Base-by-base conservation (phyloP, 1,140 invertebrate species). In the Drosophila neocordata region DNA sequence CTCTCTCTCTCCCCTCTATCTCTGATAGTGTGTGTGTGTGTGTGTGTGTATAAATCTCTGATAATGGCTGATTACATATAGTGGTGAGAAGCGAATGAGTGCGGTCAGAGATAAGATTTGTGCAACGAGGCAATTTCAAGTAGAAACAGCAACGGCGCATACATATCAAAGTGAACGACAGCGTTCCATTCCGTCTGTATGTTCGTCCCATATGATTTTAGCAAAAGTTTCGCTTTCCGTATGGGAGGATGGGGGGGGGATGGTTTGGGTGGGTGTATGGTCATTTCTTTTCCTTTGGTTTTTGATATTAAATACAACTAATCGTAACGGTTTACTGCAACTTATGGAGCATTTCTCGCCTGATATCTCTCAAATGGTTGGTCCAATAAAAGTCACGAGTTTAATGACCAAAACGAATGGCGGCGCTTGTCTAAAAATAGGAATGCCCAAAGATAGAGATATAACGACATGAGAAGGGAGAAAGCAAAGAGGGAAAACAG, bases 71-170 rank as follows among this genome's bases (percentile, higher is more conserved):
- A 77, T 77, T 70, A 77, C 52, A 70, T 56, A 55, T 52, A 57
- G 81, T 73, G 53, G 53, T 48, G 41, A 48, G 59, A 60, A 72
- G 63, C 64, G 68, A 60, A 52, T 65, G 69, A 71, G 56, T 77
- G 73, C 62, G 65, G 62, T 44, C 66, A 65, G 67, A 73, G 81
- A 84, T 84, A 84, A 84, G 81, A 85, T 77, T 85, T 84, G 77
- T 84, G 81, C 81, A 84, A 84, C 77, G 73, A 61, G 62, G 48
- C 58, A 81, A 74, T 81, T 85, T 84, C 77, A 85, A 85, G 77
- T 81, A 71, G 73, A 55, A 52, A 38, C 22, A n/a, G 37, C 37
- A 38, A 38, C 41, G 41, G 8, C 72, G 58, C 59, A 62, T 65
- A 56, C 53, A 59, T 70, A 57, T 67, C 52, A 38, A 38, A 38